Evolutionary conservation across 2,797 vertebrate species (phyloP), one percentile per base, ranked within the genome.

Genomic region (Thripadectes ignobilis): DNA sequence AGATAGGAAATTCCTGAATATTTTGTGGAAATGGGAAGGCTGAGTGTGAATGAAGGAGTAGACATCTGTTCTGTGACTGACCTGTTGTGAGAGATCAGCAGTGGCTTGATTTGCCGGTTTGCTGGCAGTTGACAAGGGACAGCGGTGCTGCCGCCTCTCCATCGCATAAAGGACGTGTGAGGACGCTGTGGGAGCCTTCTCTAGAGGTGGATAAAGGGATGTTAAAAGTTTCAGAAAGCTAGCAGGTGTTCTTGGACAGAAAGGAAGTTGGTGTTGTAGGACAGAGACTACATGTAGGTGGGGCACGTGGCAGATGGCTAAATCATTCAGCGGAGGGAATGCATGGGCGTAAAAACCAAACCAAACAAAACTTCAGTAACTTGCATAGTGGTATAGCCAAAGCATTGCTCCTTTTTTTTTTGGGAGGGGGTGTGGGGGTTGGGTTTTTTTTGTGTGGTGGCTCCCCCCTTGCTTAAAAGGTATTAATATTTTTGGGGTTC

Each of bases 121-220:
- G 45, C 41, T 2, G 4, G 36, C 51, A 29, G 3, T 32, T 20
- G 43, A 3, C 10, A 6, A 27, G 38, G 34, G 29, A 2, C 10
- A 10, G 21, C 9, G 27, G 10, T 10, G 32, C 45, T 87, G 23
- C 7, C 19, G 18, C 7, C 11, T 18, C 4, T 36, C 30, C 27
- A 1, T 12, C 24, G 8, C 1, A 0, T 23, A 6, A 36, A 36
- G 34, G 27, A 12, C 3, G 0, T 0, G 2, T 2, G 26, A 23
- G 32, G 39, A 30, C n/a, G 5, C 61, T 41, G 34, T 13, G 26
- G 9, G 11, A 58, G 12, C 26, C 34, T 52, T 29, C 16, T 55
- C 6, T 62, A 62, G 26, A 27, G 10, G 10, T 17, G 32, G 16
- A 4, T 43, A 10, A 46, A 43, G 52, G 26, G 41, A 4, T 63